phyloP scores from a whole-genome alignment of 2,113 vertebrate genomes.

The Xiphophorus couchianus region DNA sequence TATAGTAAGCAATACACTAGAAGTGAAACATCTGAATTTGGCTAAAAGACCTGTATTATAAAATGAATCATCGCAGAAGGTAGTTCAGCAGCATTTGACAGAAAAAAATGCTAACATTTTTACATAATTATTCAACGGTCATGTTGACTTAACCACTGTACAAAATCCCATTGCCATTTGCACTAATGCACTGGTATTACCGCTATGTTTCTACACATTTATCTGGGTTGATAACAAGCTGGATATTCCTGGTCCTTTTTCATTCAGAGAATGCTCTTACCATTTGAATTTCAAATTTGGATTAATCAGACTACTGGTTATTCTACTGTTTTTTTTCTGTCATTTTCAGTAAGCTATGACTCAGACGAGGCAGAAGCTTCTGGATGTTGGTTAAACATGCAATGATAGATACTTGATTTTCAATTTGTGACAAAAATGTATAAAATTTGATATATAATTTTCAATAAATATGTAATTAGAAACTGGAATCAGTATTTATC shows the following conservation, averaged over 20 bases:
- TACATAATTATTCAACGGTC: neutral
- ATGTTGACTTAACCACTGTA: neutral
- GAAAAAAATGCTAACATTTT: neutral
- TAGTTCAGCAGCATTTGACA: neutral
- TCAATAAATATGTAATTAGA: slow-evolving; percentile 34
- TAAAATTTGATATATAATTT: neutral
- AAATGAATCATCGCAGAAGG: neutral
- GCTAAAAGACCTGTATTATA: neutral
- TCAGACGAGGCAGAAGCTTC: neutral
- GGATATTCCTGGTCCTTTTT: neutral
- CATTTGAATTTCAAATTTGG: slow-evolving; percentile 10
- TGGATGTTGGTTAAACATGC: neutral
- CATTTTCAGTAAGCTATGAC: neutral
- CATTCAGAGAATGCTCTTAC: neutral
- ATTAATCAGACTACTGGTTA: neutral
- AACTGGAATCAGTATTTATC: slow-evolving; percentile 39
- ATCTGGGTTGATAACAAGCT: neutral
- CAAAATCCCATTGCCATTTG: neutral
- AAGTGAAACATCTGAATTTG: neutral
- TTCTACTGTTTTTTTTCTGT: neutral
- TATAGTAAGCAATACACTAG: neutral
- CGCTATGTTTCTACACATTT: neutral
- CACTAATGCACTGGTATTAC: neutral
- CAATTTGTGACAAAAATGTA: neutral
- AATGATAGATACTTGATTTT: neutral